These are phyloP conservation scores for Meta bourneti DNA, from an alignment of 2,888 invertebrate genomes.

Conservation along the genomic window DNA sequence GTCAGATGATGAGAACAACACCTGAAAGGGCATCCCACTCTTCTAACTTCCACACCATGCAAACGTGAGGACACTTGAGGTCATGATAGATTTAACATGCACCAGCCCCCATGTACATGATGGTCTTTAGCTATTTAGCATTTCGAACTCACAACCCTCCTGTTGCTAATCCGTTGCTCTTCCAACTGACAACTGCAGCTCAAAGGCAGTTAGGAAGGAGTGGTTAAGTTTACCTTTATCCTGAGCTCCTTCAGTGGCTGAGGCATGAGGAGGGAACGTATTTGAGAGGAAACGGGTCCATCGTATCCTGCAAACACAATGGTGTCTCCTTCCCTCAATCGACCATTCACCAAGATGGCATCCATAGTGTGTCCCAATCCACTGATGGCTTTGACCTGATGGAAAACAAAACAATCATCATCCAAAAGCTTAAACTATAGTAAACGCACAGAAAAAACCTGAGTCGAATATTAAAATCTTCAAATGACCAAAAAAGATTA, in stretches of 20 bases:
- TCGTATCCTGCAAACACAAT: constrained; percentile 98
- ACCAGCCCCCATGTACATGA: no score
- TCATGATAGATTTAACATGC: no score
- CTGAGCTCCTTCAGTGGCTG: constrained; percentile 98
- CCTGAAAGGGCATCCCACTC: no score
- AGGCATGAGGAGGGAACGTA: constrained; percentile 97
- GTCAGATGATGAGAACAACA: no score
- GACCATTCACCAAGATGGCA: constrained; percentile 98
- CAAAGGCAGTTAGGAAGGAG: no score
- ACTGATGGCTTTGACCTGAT: constrained; percentile 93
- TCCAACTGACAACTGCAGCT: no score
- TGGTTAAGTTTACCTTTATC: constrained; percentile 87
- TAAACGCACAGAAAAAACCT: neutral
- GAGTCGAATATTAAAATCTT: no score
- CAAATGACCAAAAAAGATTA: neutral
- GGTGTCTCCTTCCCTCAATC: constrained; percentile 94
- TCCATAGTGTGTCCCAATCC: constrained; percentile 99
- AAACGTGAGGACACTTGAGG: no score
- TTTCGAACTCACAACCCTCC: no score
- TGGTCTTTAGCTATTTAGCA: no score
- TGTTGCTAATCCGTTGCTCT: no score
- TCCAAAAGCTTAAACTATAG: neutral
- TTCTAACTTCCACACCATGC: no score
- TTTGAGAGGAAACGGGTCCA: constrained; percentile 98
- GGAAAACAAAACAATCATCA: neutral